These are phyloP conservation scores for Trilocha varians DNA, from an alignment of 2,888 invertebrate genomes.

Conservation along the genomic window DNA sequence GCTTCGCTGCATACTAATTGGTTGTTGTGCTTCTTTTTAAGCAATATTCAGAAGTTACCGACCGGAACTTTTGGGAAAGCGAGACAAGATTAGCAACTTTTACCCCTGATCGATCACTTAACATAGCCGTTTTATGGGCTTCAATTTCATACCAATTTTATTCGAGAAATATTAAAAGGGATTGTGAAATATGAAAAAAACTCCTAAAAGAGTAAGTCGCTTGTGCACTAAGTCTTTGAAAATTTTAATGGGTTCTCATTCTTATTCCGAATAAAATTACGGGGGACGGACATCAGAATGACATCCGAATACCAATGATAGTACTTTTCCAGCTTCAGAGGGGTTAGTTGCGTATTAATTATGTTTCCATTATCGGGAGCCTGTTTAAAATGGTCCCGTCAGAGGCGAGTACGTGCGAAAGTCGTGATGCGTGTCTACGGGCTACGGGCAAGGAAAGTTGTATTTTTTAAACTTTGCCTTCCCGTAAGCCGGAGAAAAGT, in stretches of 20 bases:
- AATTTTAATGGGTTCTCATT: slow-evolving; percentile 60
- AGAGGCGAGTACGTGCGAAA: slow-evolving; percentile 34
- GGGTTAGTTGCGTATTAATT: slow-evolving; percentile 1
- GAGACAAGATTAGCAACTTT: slow-evolving; percentile 65
- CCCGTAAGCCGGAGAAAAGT: slow-evolving; percentile 63
- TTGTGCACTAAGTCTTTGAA: slow-evolving; percentile 51
- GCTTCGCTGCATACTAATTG: slow-evolving; percentile 68
- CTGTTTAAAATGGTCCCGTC: background rate
- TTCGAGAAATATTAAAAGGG: slow-evolving; percentile 17
- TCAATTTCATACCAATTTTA: slow-evolving; percentile 41
- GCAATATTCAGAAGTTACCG: slow-evolving; percentile 49
- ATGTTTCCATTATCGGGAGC: background rate
- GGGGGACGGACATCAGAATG: slow-evolving; percentile 38
- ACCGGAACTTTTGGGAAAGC: slow-evolving; percentile 47
- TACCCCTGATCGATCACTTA: slow-evolving; percentile 61
- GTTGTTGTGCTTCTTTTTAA: slow-evolving; percentile 59
- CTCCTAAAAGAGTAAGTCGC: slow-evolving; percentile 29
- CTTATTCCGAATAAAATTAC: slow-evolving; percentile 52
- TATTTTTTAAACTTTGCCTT: slow-evolving; percentile 71
- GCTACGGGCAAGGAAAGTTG: slow-evolving; percentile 50
- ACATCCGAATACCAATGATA: slow-evolving; percentile 43
- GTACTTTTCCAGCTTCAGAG: slow-evolving; percentile 10
- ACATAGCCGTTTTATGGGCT: slow-evolving; percentile 46
- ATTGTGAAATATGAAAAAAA: slow-evolving; percentile 9
- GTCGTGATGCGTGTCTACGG: slow-evolving; percentile 36